Evolutionary conservation across 92 coral and sea anemone genomes (phyloP).

Genomic region (Meandrina meandrites): DNA sequence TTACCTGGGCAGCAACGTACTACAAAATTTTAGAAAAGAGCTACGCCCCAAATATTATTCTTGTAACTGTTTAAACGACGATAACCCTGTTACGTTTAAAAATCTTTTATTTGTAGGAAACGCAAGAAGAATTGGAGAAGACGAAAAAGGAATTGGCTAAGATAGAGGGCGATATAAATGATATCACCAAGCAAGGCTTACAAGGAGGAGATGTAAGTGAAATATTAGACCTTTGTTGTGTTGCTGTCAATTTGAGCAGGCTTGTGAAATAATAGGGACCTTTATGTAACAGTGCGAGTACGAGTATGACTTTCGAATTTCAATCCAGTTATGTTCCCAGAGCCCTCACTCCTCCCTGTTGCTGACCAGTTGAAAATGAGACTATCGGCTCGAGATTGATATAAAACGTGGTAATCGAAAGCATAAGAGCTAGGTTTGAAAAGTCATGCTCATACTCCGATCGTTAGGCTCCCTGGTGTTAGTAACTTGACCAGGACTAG

Average conservation of each 20-base stretch:
- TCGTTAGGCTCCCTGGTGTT: no score
- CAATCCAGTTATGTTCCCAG: no score
- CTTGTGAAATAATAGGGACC: no score
- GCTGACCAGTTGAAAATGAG: no score
- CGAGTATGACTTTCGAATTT: no score
- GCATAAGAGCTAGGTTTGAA: no score
- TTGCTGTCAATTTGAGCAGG: neutral
- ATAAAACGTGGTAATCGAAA: no score
- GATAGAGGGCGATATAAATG: constrained; percentile 77
- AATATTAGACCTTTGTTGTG: neutral
- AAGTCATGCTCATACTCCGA: no score
- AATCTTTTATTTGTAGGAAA: constrained; percentile 52
- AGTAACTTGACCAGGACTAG: neutral
- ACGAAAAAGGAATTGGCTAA: constrained; percentile 73
- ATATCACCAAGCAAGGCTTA: constrained; percentile 67
- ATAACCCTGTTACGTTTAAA: neutral
- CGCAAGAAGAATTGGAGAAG: constrained; percentile 69
- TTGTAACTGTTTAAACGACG: neutral
- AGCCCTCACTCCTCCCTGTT: no score
- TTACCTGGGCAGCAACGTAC: neutral
- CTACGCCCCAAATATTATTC: neutral
- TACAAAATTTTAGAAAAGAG: neutral
- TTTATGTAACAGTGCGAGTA: no score
- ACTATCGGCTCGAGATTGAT: no score
- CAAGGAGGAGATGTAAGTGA: constrained; percentile 79